Base-by-base conservation (phyloP, 2,888 invertebrate genomes). In the Mythimna vitellina region DNA sequence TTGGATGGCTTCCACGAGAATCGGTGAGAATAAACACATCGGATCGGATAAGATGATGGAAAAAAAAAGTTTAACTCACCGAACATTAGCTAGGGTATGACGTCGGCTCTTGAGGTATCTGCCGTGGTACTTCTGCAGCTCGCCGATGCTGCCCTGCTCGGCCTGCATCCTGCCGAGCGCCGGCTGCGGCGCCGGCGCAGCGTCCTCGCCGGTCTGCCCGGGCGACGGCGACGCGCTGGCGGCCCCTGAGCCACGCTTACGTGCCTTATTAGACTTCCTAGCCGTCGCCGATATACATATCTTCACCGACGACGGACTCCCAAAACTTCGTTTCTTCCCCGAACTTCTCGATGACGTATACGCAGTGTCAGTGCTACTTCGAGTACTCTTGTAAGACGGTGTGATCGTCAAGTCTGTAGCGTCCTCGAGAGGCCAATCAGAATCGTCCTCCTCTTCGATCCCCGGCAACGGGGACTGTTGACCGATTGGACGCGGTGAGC, bases 1-100 rank as follows among this genome's bases (percentile, higher is more conserved):
- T 49, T 14, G 3, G 49, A 20, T n/a, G n/a, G n/a, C 49, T n/a
- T 51, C n/a, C n/a, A 9, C 8, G n/a, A 6, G 3, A 51, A 51
- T 51, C 6, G 20, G 20, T 20, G 20, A 20, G 6, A 49, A 20
- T 20, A 49, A 25, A 25, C 25, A 25, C 25, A 25, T 25, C 25
- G 25, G 25, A 25, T 2, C 25, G 25, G 25, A 25, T 29, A 29
- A 29, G 49, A 0, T 49, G 49, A 49, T 1, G n/a, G 6, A 17
- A 1, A 22, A 35, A 25, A n/a, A 17, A 57, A 10, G 29, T 54
- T n/a, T 12, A 73, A 97, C 98, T 98, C 95, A 99, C 98, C 98
- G 98, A 95, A 99, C 98, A 96, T 99, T 99, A 81, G 99, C 99
- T 91, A 99, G 96, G 17, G 99, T 99, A 93, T 99, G 99, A 71